Evolutionary conservation across 2,797 vertebrate genomes (phyloP).

Genomic region (Trichosurus vulpecula): DNA sequence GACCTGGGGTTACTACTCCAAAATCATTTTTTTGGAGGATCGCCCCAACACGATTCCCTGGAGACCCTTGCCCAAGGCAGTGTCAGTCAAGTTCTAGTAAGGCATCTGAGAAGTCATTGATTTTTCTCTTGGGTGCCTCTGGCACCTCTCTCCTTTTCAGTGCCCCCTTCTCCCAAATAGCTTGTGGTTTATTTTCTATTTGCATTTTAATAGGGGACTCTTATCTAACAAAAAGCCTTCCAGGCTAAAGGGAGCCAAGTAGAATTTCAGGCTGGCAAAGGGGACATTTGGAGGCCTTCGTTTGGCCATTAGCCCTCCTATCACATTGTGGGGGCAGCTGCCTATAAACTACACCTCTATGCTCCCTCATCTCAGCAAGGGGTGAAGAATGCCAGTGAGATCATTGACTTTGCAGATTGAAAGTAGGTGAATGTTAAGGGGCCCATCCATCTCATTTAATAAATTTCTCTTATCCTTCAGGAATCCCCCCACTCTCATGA

Average conservation of each 20-base stretch:
- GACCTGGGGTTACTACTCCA: background rate
- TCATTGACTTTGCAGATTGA: background rate
- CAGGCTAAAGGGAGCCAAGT: background rate
- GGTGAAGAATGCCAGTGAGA: background rate
- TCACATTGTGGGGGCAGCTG: background rate
- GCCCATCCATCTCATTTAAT: background rate
- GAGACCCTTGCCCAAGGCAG: background rate
- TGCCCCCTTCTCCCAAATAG: background rate
- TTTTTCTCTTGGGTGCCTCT: background rate
- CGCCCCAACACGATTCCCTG: background rate
- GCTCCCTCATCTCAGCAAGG: background rate
- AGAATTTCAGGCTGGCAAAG: background rate
- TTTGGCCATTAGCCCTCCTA: background rate
- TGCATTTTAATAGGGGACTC: background rate
- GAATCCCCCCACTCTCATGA: background rate
- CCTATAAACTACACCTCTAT: background rate
- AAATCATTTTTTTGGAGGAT: background rate
- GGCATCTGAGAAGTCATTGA: background rate
- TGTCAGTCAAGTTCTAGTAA: background rate
- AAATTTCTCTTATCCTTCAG: background rate
- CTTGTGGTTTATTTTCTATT: background rate
- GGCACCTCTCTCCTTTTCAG: background rate
- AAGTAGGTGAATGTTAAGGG: background rate
- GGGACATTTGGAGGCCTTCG: background rate
- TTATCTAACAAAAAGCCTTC: background rate